Percentiles rank a stretch among this genome's conserved stretches.
These are phyloP conservation scores for Coluber constrictor DNA, from an alignment of 2,797 vertebrate genomes.

Conservation along the genomic window DNA sequence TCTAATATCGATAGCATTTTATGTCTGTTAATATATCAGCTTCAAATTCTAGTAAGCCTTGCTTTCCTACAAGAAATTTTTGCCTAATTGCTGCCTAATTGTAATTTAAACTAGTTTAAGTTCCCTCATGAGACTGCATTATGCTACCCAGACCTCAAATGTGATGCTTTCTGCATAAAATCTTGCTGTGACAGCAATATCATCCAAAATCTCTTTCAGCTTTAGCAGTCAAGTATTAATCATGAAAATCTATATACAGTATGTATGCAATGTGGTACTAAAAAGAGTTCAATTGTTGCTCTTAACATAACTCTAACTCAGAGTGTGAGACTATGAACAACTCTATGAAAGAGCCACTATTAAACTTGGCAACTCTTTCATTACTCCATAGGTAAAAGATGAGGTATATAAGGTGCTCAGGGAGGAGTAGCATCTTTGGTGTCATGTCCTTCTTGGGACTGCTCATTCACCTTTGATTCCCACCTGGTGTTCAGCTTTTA, in stretches of 20 bases:
- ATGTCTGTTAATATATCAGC: background rate
- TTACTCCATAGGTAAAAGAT: background rate
- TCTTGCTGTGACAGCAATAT: constrained; percentile 36
- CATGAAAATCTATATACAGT: constrained; percentile 47
- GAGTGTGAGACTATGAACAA: constrained; percentile 8
- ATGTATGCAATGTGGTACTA: constrained; percentile 43
- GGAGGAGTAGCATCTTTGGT: background rate
- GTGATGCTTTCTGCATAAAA: constrained; percentile 44
- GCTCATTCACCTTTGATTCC: background rate
- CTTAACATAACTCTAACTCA: constrained; percentile 51
- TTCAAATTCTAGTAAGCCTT: constrained; percentile 3
- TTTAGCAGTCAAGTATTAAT: constrained; percentile 42
- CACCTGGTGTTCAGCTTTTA: background rate
- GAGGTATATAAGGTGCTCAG: background rate
- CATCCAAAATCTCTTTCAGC: constrained; percentile 26
- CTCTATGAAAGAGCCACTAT: background rate
- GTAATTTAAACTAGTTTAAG: constrained; percentile 17
- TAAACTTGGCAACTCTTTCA: background rate
- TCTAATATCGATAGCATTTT: background rate
- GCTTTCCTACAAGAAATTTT: background rate
- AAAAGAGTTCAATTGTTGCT: constrained; percentile 40
- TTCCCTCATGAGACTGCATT: constrained; percentile 39
- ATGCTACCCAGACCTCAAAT: constrained; percentile 22
- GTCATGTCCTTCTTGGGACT: background rate
- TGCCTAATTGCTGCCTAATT: constrained; percentile 10